Percentiles rank a stretch among this genome's conserved stretches.
Evolutionary conservation across 2,888 invertebrate genomes (phyloP).

Genomic region (Ectemnius lituratus): DNA sequence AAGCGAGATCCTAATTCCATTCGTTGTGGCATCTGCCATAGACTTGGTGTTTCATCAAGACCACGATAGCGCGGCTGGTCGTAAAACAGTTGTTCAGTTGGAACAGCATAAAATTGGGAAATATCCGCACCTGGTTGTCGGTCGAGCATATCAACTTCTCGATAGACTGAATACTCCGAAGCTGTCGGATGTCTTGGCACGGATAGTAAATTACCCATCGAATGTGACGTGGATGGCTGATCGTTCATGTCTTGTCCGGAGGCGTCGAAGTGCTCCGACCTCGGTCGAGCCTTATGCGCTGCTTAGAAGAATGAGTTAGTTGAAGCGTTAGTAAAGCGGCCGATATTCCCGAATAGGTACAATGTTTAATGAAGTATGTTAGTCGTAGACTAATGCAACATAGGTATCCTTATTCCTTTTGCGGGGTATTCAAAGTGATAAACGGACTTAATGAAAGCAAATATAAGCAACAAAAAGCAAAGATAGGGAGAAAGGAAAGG

Average conservation of each 20-base stretch:
- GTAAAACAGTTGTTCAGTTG: conserved; percentile 1
- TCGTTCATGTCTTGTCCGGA: conserved; percentile 55
- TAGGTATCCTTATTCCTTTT: too few species aligned
- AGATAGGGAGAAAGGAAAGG: neutral
- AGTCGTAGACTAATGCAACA: too few species aligned
- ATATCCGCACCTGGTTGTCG: conserved; percentile 73
- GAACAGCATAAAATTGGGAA: conserved; percentile 35
- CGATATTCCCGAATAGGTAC: too few species aligned
- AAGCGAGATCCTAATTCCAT: neutral
- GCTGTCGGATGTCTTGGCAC: conserved; percentile 67
- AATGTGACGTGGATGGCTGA: conserved; percentile 73
- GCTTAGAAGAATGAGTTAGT: conserved; percentile 59
- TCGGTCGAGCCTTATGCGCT: conserved; percentile 74
- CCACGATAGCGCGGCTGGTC: neutral
- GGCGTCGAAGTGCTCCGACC: conserved; percentile 74
- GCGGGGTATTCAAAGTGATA: too few species aligned
- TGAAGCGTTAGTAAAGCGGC: conserved; percentile 68
- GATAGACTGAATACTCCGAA: conserved; percentile 72
- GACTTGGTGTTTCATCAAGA: neutral
- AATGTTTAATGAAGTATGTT: too few species aligned
- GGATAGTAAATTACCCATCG: conserved; percentile 75
- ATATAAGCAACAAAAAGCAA: conserved; percentile 6
- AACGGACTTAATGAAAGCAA: neutral
- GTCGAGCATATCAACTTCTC: conserved; percentile 62
- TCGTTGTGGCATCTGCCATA: neutral